A percentile compares a stretch with the other conserved stretches of the same genome.
Conservation (phyloP, 2,113 vertebrate genomes). For the Acinonyx jubatus region DNA sequence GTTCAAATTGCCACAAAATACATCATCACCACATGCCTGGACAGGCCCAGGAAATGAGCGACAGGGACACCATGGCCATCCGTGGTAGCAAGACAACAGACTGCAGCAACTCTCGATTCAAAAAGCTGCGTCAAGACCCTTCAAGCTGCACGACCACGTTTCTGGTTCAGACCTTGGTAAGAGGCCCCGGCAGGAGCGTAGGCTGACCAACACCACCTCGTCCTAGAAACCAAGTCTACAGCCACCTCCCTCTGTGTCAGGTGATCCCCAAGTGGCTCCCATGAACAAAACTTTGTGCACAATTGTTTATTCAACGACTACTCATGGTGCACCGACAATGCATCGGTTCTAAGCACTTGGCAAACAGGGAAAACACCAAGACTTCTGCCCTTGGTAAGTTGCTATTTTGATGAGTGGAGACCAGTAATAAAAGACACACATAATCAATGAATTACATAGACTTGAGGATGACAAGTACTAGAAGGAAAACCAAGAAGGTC, state of each 20-base stretch:
- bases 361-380: not conserved
- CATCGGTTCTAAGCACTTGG: not conserved
- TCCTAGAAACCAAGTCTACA: not conserved
- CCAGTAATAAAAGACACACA: not conserved
- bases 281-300: not conserved
- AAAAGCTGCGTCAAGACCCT: not conserved
- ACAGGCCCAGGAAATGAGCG: not conserved
- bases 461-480: not conserved
- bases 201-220: not conserved
- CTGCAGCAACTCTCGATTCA: not conserved
- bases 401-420: not conserved
- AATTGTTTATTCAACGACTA: not conserved
- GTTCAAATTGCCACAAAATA: not conserved
- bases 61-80: not conserved
- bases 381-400: not conserved
- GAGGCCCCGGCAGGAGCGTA: not conserved
- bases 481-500: not conserved
- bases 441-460: not conserved
- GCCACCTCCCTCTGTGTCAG: too few relatives aligned
- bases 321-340: not conserved
- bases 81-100: accelerated
- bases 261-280: not conserved
- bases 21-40: not conserved
- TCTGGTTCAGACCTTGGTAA: not conserved
- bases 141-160: not conserved